These are phyloP conservation scores for Dasyornis broadbenti DNA, from an alignment of 2,113 vertebrate species.

Conservation along the genomic window DNA sequence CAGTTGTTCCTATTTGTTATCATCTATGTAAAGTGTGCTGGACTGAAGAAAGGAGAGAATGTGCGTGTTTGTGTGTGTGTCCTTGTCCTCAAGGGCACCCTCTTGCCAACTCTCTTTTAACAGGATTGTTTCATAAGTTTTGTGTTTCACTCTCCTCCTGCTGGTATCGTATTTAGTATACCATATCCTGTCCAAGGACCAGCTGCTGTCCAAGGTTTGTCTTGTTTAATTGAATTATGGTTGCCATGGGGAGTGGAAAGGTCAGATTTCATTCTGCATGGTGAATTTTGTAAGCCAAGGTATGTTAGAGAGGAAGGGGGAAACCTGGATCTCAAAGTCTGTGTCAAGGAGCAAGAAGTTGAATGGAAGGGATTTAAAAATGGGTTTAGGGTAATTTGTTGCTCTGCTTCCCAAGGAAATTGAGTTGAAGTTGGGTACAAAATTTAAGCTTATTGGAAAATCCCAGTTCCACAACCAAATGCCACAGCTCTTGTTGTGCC, in stretches of 20 bases:
- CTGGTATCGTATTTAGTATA: neutral
- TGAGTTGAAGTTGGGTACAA: neutral
- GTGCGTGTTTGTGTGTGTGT: rapidly evolving
- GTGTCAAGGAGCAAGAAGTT: neutral
- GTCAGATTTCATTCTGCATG: neutral
- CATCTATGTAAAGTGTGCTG: neutral
- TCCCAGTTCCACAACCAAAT: neutral
- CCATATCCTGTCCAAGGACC: neutral
- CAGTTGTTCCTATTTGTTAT: neutral
- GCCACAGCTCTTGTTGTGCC: neutral
- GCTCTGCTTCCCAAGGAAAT: neutral
- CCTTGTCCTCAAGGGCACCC: constrained; percentile 3
- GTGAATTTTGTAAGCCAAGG: neutral
- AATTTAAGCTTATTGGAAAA: neutral
- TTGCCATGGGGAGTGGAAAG: neutral
- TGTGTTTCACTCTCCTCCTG: constrained; percentile 14
- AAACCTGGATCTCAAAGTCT: neutral
- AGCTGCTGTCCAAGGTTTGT: neutral
- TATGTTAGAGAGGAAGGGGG: neutral
- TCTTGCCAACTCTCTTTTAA: neutral
- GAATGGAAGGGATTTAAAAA: neutral
- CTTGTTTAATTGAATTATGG: neutral
- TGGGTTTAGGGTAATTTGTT: neutral
- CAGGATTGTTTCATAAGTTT: neutral
- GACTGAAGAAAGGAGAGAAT: neutral